phyloP scores from a whole-genome alignment of 2,113 vertebrate species.

The Lampris incognitus region DNA sequence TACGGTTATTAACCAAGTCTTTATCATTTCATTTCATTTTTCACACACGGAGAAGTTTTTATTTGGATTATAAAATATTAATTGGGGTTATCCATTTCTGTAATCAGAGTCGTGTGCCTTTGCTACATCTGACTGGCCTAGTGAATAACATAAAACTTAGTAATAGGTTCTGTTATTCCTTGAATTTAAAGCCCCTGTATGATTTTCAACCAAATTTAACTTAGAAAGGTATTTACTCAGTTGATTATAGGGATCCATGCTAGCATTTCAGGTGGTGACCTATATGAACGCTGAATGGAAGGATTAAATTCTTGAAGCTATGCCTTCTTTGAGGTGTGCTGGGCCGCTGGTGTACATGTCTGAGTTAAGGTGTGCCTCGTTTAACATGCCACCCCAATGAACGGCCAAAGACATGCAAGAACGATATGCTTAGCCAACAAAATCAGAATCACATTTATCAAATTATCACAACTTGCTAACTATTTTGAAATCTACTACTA shows the following conservation, averaged over 20 bases:
- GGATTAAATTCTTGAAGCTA: background rate
- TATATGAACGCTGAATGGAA: conserved; percentile 49
- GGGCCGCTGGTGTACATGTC: too few species aligned
- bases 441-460: conserved; percentile 36
- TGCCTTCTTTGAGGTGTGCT: too few species aligned
- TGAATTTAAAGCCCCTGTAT: background rate
- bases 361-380: conserved; percentile 29
- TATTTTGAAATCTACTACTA: background rate
- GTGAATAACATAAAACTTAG: background rate
- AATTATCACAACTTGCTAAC: conserved; percentile 13
- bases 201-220: background rate
- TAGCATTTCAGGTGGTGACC: conserved; percentile 24
- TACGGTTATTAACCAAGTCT: conserved; percentile 58
- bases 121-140: too few species aligned
- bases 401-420: conserved; percentile 39
- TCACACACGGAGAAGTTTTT: conserved; percentile 49
- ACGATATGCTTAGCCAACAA: conserved; percentile 56
- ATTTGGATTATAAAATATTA: conserved; percentile 47
- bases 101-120: conserved; percentile 11
- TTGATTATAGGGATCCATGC: conserved; percentile 34
- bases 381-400: conserved; percentile 43
- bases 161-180: background rate
- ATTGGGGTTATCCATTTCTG: conserved; percentile 29
- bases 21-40: conserved; percentile 55
- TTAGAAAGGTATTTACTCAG: background rate